Evolutionary conservation across 2,888 invertebrate genomes (phyloP), one percentile per base, ranked within the genome.

Genomic region (Melieria omissa): DNA sequence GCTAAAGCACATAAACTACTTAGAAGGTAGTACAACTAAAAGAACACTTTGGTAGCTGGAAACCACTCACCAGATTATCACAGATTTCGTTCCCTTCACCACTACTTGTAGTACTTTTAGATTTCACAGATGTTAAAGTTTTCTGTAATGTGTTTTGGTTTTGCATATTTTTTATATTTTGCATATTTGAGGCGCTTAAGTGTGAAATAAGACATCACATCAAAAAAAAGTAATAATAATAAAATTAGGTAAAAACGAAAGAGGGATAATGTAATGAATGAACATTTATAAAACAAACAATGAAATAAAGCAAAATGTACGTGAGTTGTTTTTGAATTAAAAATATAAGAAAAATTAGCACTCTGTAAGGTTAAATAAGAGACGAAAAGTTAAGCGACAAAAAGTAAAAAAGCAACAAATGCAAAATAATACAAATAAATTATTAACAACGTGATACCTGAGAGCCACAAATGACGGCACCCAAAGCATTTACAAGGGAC

Each of bases 401-500:
- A 52, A 29, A 29, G 3, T 16, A 52, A 49, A 67, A 71, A 4
- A 67, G 49, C 8, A 47, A 49, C 60, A 49, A 12, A 12, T 45
- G 52, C n/a, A 52, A 49, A 66, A 47, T 10, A 29, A 3, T 46
- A 44, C 5, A 60, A 49, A 45, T 61, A 60, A 67, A n/a, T 41
- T 55, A 12, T 29, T 52, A 29, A 29, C 29, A 29, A 2, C 1
- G 3, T 63, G 47, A 29, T 86, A 90, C 91, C 89, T 90, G 90
- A 61, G 89, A 89, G 76, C 90, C 91, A 76, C 89, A 89, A 65
- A 90, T 89, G 60, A 90, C 87, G 57, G 89, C 89, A 73, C 90
- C 90, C 77, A 90, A 86, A 63, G 90, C 86, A 82, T 90, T 88
- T 45, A 91, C 79, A 74, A 89, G 81, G 73, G 88, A 85, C 68